Percentiles rank a stretch among this genome's conserved stretches.
These are phyloP conservation scores for Epinephelus fuscoguttatus DNA, from an alignment of 2,113 vertebrate species.

Conservation along the genomic window DNA sequence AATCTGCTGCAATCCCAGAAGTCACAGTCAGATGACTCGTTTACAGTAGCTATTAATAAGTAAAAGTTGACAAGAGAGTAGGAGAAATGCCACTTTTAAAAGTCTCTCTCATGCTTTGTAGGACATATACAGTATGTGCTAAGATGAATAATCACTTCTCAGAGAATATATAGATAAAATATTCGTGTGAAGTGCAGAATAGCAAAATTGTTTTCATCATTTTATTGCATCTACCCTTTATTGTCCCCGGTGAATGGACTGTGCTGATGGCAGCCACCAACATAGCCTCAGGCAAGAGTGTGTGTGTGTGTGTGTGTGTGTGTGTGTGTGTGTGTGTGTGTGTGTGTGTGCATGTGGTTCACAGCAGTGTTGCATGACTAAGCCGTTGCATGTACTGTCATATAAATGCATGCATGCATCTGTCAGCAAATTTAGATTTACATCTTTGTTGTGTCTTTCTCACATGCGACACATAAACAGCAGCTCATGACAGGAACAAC, in stretches of 20 bases:
- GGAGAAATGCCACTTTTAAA: slow-evolving; percentile 3
- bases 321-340: slow-evolving; percentile 15
- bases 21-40: slow-evolving; percentile 18
- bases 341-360: slow-evolving; percentile 30
- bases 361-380: slow-evolving; percentile 64
- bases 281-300: slow-evolving; percentile 28
- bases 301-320: background rate
- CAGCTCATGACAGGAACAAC: background rate
- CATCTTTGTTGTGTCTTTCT: slow-evolving; percentile 15
- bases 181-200: background rate
- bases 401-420: slow-evolving; percentile 53
- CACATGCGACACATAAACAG: slow-evolving; percentile 44
- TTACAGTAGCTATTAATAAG: slow-evolving; percentile 27
- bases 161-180: background rate
- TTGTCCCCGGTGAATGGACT: slow-evolving; percentile 18
- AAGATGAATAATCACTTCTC: background rate
- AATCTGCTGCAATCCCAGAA: slow-evolving; percentile 21
- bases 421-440: slow-evolving; percentile 48
- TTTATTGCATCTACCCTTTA: background rate
- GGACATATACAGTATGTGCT: background rate
- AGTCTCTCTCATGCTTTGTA: background rate
- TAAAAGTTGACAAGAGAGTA: slow-evolving; percentile 4
- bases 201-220: slow-evolving; percentile 7
- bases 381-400: slow-evolving; percentile 62
- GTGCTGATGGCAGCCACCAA: slow-evolving; percentile 42